Evolutionary conservation across 2,888 invertebrate genomes (phyloP), one percentile per base, ranked within the genome.

Genomic region (Melinopterus prodromus): DNA sequence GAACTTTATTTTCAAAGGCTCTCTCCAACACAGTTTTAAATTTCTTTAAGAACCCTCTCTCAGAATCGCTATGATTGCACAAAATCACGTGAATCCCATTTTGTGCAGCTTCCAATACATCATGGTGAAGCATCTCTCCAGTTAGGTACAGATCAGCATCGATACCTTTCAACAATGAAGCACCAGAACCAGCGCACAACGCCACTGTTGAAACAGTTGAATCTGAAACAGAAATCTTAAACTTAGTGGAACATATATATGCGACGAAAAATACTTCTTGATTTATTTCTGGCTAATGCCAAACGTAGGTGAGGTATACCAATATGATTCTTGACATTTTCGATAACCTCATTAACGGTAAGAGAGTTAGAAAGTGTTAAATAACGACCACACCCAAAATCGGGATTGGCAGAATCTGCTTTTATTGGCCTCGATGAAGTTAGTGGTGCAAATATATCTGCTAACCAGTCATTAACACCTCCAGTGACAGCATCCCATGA

Each of bases 41-140:
- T 9, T 89, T 89, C 70, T 89, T 90, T 6, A 98, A 90, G 87
- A 94, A 99, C 6, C 98, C 98, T 81, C 98, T 92, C 89, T 99
- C 99, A 0, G 98, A 97, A 90, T 98, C 97, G 70, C 96, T 97
- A 89, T 99, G 98, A 88, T 98, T 98, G 82, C 96, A 96, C 16
- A 98, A 90, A 85, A 98, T 94, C 0, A 98, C 97, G 79, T 93
- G 93, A 15, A 92, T 92, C 37, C 95, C 95, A 78, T 91, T 93
- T 85, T 97, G 96, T 35, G 94, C 92, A 0, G 96, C 97, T 86
- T 98, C 97, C 69, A 99, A 91, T 0, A 98, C 90, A 83, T 98
- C 98, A 87, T 99, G 99, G 89, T 99, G 99, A 0, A 96, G 92
- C 98, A 99, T 98, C 91, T 99, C 99, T 7, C 94, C 96, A 15